phyloP scores from a whole-genome alignment of 2,888 invertebrate species.

The Protophormia terraenovae region DNA sequence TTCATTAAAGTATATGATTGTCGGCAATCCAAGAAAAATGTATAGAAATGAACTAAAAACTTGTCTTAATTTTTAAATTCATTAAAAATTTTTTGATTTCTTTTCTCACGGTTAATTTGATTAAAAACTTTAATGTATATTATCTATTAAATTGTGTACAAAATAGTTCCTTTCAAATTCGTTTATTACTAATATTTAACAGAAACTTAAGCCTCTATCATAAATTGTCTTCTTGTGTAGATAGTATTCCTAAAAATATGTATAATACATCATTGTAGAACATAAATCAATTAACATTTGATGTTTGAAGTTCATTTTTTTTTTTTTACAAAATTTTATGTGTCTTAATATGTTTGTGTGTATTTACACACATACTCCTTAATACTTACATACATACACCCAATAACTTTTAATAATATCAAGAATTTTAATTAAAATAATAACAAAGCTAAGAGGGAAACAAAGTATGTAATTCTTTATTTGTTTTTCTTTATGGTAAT shows the following conservation, averaged over 20 bases:
- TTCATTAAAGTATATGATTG: too few species aligned
- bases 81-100: too few species aligned
- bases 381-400: not conserved
- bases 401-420: not conserved
- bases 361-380: too few species aligned
- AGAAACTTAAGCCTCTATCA: not conserved
- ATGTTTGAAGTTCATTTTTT: constrained; percentile 44
- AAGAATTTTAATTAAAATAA: constrained; percentile 40
- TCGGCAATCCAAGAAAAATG: too few species aligned
- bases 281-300: constrained; percentile 56
- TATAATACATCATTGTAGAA: constrained; percentile 34
- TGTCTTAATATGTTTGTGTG: not conserved
- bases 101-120: too few species aligned
- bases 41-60: too few species aligned
- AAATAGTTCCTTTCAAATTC: not conserved
- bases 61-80: too few species aligned
- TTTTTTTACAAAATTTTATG: not conserved
- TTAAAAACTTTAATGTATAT: too few species aligned
- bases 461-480: not conserved
- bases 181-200: not conserved
- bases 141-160: not conserved
- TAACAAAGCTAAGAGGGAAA: not conserved
- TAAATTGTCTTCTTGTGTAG: not conserved
- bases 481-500: not conserved
- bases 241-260: too few species aligned